Evolutionary conservation across 1,140 invertebrate species (phyloP).

Genomic region (Gyrodactylus salaris): DNA sequence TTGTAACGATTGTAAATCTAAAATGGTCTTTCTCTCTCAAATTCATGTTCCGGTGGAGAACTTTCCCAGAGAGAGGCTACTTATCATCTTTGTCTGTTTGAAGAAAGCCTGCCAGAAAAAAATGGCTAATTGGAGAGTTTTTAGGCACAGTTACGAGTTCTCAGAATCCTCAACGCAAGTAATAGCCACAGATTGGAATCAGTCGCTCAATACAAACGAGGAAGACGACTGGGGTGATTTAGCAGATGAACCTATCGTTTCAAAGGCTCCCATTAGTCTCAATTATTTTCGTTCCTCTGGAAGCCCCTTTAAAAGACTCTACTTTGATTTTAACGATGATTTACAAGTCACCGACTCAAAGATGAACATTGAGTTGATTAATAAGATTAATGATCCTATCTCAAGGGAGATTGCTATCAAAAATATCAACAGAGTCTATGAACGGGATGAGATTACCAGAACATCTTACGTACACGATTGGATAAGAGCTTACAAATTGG

Average conservation of each 20-base stretch:
- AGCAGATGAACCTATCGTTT: not conserved
- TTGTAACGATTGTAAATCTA: not conserved
- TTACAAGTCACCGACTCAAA: not conserved
- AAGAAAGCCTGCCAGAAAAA: not conserved
- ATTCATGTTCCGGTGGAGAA: not conserved
- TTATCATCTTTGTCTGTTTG: not conserved
- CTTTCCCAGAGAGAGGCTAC: not conserved
- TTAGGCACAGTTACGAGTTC: not conserved
- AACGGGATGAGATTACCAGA: not conserved
- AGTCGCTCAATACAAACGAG: not conserved
- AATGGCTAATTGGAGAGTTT: not conserved
- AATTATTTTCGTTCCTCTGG: not conserved
- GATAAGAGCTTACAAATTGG: not conserved
- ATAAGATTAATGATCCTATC: not conserved
- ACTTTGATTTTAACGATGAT: not conserved
- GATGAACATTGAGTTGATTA: not conserved
- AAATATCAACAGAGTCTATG: not conserved
- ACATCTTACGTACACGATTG: not conserved
- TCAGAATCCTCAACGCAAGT: not conserved
- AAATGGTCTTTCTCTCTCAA: not conserved
- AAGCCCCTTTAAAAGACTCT: not conserved
- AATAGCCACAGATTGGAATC: not conserved
- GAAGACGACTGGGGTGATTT: not conserved
- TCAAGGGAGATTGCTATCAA: not conserved
- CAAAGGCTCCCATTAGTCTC: not conserved